Conservation (phyloP, 2,797 vertebrate genomes). For the Xenentodon cancila region DNA sequence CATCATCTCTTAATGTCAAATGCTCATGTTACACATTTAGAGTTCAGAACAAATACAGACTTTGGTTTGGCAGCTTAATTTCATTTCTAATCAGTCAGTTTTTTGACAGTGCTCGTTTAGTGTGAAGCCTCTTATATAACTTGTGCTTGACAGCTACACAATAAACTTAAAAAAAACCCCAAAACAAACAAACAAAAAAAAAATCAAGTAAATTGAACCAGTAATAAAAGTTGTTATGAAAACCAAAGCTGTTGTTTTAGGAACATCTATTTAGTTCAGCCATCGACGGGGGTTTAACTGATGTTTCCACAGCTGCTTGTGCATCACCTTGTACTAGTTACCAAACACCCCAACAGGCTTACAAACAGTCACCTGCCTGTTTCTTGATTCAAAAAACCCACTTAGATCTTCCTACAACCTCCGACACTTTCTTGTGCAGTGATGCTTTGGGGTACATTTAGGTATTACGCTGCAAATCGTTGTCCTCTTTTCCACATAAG, state of each 20-base stretch:
- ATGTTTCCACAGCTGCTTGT: background rate
- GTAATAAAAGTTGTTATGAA: conserved; percentile 10
- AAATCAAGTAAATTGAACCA: conserved; percentile 20
- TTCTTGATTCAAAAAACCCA: background rate
- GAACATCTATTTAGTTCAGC: background rate
- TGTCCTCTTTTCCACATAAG: too few species aligned
- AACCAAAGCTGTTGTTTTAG: background rate
- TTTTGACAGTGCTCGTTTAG: conserved; percentile 6
- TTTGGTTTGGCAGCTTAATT: conserved; percentile 68
- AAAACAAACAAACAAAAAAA: background rate
- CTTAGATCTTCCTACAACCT: too few species aligned
- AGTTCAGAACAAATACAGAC: conserved; percentile 35
- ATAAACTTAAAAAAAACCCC: conserved; percentile 15
- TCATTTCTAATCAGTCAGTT: conserved; percentile 8
- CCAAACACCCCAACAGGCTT: background rate
- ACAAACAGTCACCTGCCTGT: background rate
- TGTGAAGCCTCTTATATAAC: conserved; percentile 14
- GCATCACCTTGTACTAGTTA: background rate
- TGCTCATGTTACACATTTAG: conserved; percentile 10
- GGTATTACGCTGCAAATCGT: too few species aligned
- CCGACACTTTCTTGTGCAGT: too few species aligned
- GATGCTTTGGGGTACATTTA: too few species aligned
- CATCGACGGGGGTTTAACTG: background rate
- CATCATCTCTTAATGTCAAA: conserved; percentile 10
- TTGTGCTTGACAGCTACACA: conserved; percentile 46